Conservation (phyloP, 2,113 vertebrate species). For the Hiodon tergisus region DNA sequence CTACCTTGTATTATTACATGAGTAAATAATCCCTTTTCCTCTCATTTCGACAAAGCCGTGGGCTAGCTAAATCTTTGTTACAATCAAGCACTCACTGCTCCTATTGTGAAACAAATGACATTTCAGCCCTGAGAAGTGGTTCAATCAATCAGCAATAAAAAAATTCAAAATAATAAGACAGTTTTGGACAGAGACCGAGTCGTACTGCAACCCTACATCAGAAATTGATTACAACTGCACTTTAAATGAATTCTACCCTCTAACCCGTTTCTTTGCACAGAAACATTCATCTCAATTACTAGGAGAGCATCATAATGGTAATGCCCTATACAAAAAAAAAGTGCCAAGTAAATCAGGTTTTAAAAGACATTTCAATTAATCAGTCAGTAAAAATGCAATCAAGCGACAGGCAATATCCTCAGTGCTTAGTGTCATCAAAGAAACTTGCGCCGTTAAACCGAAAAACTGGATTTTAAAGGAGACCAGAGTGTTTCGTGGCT, state of each 20-base stretch:
- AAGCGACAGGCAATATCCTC: slow-evolving; percentile 2
- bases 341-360: slow-evolving; percentile 42
- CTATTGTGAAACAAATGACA: slow-evolving; percentile 67
- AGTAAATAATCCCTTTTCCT: neutral
- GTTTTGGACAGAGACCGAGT: slow-evolving; percentile 67
- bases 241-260: slow-evolving; percentile 71
- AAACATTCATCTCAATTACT: slow-evolving; percentile 79
- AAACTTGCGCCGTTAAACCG: neutral
- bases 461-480: neutral
- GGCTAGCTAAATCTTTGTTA: slow-evolving; percentile 13
- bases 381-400: slow-evolving; percentile 8
- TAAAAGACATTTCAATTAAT: slow-evolving; percentile 53
- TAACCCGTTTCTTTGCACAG: slow-evolving; percentile 66
- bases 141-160: slow-evolving; percentile 72
- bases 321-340: slow-evolving; percentile 67
- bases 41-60: neutral
- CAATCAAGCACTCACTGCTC: slow-evolving; percentile 48
- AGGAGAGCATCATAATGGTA: slow-evolving; percentile 68
- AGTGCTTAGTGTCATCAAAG: neutral
- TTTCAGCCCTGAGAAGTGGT: slow-evolving; percentile 55
- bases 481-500: neutral
- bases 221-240: slow-evolving; percentile 73
- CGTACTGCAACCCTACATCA: slow-evolving; percentile 64
- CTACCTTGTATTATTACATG: neutral
- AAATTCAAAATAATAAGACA: slow-evolving; percentile 73